Base-by-base conservation (phyloP, 2,113 vertebrate species). In the Gobiocypris rarus region DNA sequence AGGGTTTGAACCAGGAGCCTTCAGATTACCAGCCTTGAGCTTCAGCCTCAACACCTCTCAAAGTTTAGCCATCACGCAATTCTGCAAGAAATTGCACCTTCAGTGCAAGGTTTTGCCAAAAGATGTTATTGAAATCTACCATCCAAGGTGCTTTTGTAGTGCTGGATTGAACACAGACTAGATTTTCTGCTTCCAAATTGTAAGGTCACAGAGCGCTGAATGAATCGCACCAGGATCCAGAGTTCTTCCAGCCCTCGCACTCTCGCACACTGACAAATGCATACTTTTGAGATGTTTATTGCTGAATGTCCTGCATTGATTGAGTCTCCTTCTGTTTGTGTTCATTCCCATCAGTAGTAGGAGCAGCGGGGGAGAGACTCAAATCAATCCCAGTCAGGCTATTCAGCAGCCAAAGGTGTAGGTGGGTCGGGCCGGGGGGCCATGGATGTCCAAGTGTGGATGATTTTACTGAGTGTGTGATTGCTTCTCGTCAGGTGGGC, bases 381-480 rank as follows among this genome's bases (percentile, higher is more conserved):
- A 11, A 22, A 86, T 88, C 69, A 83, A 88, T 86, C 79, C 26
- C 54, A 75, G 75, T 65, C 83, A 79, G 43, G 52, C 83, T 83
- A 59, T 65, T 41, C 10, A 77, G 31, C 69, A 73, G 75, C 34
- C 52, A 38, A 14, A 70, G 43, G 83, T 70, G 48, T 56, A 50
- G 67, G 65, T 26, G 54, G 34, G n/a, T 31, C 14, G 6, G 17
- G 54, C 15, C 7, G 10, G 45, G 56, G 48, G 54, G n/a, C 11
- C 54, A 43, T 43, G n/a, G 67, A 67, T 83, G 84, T 80, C 74
- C 22, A 70, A 86, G 85, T 81, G 79, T 59, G 83, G 59, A 81
- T 82, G 76, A 80, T 81, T 86, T 85, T 85, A 76, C 83, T 87
- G 83, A 89, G 82, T 87, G 75, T 83, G 71, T 85, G 85, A 86